Evolutionary conservation across 2,888 invertebrate genomes (phyloP).

Genomic region (Ormyrus rosae): DNA sequence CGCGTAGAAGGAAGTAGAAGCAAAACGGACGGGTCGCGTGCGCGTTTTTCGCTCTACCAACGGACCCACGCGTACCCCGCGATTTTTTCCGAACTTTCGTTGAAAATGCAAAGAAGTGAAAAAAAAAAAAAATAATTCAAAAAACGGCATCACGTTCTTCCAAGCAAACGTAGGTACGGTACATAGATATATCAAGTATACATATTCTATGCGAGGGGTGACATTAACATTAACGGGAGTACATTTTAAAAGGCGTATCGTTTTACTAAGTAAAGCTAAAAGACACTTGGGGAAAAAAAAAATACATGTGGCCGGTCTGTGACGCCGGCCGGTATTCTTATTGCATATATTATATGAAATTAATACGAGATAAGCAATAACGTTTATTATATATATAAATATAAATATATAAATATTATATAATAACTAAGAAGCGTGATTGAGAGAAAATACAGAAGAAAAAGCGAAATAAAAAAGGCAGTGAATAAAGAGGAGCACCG

Average conservation of each 20-base stretch:
- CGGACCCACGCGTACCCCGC: conserved; percentile 71
- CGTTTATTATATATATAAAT: conserved; percentile 44
- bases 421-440: conserved; percentile 4
- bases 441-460: conserved; percentile 13
- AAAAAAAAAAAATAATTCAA: conserved; percentile 27
- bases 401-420: conserved; percentile 2
- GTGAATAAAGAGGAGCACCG: conserved; percentile 19
- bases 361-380: conserved; percentile 55
- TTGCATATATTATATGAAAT: conserved; percentile 32
- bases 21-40: conserved; percentile 7
- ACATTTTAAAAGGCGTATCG: conserved; percentile 38
- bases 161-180: conserved; percentile 60
- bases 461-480: conserved; percentile 7
- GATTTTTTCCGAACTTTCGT: conserved; percentile 57
- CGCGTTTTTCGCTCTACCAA: conserved; percentile 56
- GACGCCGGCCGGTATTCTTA: conserved; percentile 45
- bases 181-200: conserved; percentile 43
- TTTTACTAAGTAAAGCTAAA: conserved; percentile 22
- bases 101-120: conserved; percentile 48
- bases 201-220: conserved; percentile 23
- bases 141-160: conserved; percentile 71
- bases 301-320: conserved; percentile 30
- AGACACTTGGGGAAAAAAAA: conserved; percentile 1
- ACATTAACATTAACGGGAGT: conserved; percentile 19
- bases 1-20: background rate